Percentiles rank a stretch among this genome's conserved stretches.
Evolutionary conservation across 2,113 vertebrate species (phyloP).

Genomic region (Aegithalos caudatus): DNA sequence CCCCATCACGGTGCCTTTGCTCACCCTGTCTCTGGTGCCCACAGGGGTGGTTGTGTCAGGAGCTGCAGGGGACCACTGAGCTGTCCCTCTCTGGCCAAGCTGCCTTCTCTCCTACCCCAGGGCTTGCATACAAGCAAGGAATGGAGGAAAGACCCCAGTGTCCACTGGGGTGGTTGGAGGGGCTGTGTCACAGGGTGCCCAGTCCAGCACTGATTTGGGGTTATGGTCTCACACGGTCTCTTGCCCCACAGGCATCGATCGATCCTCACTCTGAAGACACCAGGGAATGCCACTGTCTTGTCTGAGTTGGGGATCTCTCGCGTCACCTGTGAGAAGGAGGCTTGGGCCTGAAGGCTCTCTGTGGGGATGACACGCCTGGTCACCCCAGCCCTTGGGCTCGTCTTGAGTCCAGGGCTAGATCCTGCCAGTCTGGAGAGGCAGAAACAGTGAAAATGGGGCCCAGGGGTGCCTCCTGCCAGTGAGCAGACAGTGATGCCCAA

Average conservation of each 20-base stretch:
- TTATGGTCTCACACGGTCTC: rapidly evolving
- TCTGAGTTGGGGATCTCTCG: not conserved
- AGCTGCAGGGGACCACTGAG: not conserved
- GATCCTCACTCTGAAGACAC: slow-evolving; percentile 19
- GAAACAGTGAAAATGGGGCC: not conserved
- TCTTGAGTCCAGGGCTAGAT: not conserved
- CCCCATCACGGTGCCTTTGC: rapidly evolving
- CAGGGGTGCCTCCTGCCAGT: not conserved
- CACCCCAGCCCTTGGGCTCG: not conserved
- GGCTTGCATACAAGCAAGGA: not conserved
- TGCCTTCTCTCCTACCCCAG: not conserved
- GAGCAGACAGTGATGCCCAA: not conserved
- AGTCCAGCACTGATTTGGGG: not conserved
- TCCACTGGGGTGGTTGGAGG: rapidly evolving
- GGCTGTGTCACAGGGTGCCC: not conserved
- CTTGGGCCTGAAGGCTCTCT: not conserved
- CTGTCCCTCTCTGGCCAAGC: not conserved
- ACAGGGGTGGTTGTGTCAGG: not conserved
- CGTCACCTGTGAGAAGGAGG: not conserved
- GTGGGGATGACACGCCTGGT: not conserved
- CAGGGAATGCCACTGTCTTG: not conserved
- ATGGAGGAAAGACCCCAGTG: not conserved
- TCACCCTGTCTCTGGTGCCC: not conserved
- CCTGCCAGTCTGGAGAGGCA: not conserved
- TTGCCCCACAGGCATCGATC: not conserved